Conservation (phyloP, 2,888 invertebrate genomes). For the Anorthoa munda region DNA sequence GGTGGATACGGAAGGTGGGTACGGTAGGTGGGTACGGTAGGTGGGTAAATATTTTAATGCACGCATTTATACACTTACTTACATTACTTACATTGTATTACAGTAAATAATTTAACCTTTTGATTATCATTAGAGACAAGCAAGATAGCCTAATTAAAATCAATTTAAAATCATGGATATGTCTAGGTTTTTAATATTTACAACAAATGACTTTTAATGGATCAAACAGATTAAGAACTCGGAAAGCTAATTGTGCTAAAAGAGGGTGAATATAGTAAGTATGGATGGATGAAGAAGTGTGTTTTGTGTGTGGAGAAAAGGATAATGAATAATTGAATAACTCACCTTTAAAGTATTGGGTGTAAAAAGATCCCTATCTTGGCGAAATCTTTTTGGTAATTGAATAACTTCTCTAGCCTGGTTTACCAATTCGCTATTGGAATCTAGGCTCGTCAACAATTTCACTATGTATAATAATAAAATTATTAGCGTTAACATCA, state of each 20-base stretch:
- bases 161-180: background rate
- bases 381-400: slow-evolving; percentile 33
- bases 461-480: slow-evolving; percentile 78
- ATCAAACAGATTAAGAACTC: background rate
- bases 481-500: slow-evolving; percentile 77
- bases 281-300: background rate
- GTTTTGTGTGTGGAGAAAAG: background rate
- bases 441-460: slow-evolving; percentile 63
- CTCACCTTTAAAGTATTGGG: slow-evolving; percentile 78
- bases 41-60: background rate
- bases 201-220: background rate
- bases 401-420: slow-evolving; percentile 56
- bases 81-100: background rate
- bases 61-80: background rate
- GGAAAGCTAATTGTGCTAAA: background rate
- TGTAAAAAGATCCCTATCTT: slow-evolving; percentile 72
- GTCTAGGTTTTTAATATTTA: background rate
- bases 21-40: too few species aligned
- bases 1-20: too few species aligned
- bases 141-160: background rate
- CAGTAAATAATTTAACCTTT: background rate
- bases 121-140: background rate
- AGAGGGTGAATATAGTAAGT: background rate
- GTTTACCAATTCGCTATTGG: slow-evolving; percentile 51
- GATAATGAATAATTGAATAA: slow-evolving; percentile 3